These are phyloP conservation scores for Corythornis leucogaster DNA, from an alignment of 2,797 vertebrate genomes.

Conservation along the genomic window DNA sequence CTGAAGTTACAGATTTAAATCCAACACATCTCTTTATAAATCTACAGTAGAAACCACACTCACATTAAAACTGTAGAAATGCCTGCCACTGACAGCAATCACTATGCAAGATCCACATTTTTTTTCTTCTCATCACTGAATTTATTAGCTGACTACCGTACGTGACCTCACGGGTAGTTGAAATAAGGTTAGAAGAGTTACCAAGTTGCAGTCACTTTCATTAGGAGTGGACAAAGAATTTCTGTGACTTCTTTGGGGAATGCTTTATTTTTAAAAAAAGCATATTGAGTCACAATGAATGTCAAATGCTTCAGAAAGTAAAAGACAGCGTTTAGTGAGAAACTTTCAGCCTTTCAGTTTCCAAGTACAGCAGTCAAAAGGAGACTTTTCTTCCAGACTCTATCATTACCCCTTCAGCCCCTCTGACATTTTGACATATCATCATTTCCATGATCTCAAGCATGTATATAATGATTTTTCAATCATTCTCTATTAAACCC, in stretches of 20 bases:
- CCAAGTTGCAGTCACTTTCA: conserved; percentile 23
- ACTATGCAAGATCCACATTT: background rate
- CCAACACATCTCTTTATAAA: background rate
- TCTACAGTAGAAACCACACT: background rate
- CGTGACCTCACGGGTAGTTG: background rate
- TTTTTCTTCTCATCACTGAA: background rate
- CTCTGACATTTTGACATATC: conserved; percentile 86
- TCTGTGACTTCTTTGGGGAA: conserved; percentile 75
- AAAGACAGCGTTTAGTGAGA: conserved; percentile 67
- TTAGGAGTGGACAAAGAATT: conserved; percentile 47
- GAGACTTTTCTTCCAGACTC: conserved; percentile 78
- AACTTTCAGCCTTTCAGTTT: conserved; percentile 78
- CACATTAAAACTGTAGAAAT: background rate
- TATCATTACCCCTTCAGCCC: conserved; percentile 79
- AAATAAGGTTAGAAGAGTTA: conserved; percentile 35
- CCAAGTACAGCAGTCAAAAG: conserved; percentile 75
- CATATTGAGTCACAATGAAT: conserved; percentile 61
- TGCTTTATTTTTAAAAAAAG: conserved; percentile 48
- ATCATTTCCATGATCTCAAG: conserved; percentile 80
- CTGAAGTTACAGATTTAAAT: background rate
- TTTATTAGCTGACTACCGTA: conserved; percentile 35
- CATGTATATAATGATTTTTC: conserved; percentile 80
- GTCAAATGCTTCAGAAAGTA: conserved; percentile 74
- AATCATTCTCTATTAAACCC: conserved; percentile 78
- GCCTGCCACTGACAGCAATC: background rate